A percentile compares a stretch with the other conserved stretches of the same genome.
These are phyloP conservation scores for Dascyllus trimaculatus DNA, from an alignment of 2,113 vertebrate species.

Conservation along the genomic window DNA sequence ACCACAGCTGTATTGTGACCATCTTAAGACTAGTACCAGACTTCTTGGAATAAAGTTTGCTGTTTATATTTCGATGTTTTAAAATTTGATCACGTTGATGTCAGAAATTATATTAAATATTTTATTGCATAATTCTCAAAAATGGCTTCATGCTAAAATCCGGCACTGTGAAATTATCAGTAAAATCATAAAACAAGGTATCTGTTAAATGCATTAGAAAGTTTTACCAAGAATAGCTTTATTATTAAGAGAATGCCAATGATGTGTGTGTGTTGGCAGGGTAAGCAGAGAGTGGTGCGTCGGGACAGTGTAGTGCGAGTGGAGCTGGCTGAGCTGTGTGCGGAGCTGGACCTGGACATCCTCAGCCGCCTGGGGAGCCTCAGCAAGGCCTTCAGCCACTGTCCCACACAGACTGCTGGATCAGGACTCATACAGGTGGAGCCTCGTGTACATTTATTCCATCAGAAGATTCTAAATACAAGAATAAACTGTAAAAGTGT, in stretches of 20 bases:
- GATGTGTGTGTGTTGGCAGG: slow-evolving; percentile 55
- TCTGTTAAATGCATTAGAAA: neutral
- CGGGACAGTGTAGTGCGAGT: slow-evolving; percentile 78
- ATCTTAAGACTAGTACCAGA: too few species aligned
- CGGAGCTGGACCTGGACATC: slow-evolving; percentile 85
- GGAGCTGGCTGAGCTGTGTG: slow-evolving; percentile 82
- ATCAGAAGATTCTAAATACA: neutral
- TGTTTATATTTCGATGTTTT: too few species aligned
- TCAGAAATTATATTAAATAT: too few species aligned
- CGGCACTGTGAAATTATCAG: neutral
- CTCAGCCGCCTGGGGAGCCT: slow-evolving; percentile 79
- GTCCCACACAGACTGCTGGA: slow-evolving; percentile 60
- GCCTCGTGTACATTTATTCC: neutral
- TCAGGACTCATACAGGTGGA: slow-evolving; percentile 71
- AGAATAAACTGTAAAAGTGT: neutral
- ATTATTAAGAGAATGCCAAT: neutral
- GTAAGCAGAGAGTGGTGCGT: slow-evolving; percentile 80
- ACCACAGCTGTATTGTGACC: too few species aligned
- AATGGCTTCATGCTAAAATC: too few species aligned
- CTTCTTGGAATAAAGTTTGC: too few species aligned
- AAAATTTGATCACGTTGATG: too few species aligned
- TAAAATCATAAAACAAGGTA: neutral
- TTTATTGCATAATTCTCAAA: too few species aligned
- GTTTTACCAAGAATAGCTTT: neutral
- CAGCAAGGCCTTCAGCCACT: slow-evolving; percentile 78